Evolutionary conservation across 2,888 invertebrate species (phyloP), one percentile per base, ranked within the genome.

Genomic region (Piscicola geometra): DNA sequence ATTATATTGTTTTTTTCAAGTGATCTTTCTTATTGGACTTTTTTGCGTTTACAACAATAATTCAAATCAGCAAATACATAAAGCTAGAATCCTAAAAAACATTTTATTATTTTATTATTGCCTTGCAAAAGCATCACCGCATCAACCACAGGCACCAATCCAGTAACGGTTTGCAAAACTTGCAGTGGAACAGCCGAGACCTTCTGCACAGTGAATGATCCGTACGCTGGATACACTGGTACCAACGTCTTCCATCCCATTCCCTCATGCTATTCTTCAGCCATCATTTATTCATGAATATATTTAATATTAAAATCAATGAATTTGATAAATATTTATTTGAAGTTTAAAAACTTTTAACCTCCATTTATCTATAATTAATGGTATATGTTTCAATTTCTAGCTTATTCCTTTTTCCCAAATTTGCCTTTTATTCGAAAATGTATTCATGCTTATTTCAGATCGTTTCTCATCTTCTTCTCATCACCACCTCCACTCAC

Each of bases 141-240:
- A 36, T 69, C 50, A 50, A 30, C 36, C 83, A 1, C 81, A 92
- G 92, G 90, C 75, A 90, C 90, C 82, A 90, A 90, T 84, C 90
- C 90, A 0, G 88, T 89, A 78, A 87, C 88, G 80, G 87, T 96
- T 52, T 97, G 97, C 85, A 89, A 90, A 76, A 86, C 94, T 0
- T 97, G 97, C 84, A 88, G 89, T 28, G 94, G 94, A 0, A 79
- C 78, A 33, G 80, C 81, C 0, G 81, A 81, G 28, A 81, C 82
- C 74, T 81, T 80, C 73, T 86, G 86, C 79, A 83, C 84, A 1
- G 82, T 82, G 79, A 92, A 92, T 0, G 94, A 94, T 84, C 89
- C 89, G 72, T 93, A 88, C 85, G 92, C 93, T 28, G 93, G 94
- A 0, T 93, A 93, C 83, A 91, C 92, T 78, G 60, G 60, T 56